Conservation (phyloP, 1,140 invertebrate species). For the Procambarus virginalis region DNA sequence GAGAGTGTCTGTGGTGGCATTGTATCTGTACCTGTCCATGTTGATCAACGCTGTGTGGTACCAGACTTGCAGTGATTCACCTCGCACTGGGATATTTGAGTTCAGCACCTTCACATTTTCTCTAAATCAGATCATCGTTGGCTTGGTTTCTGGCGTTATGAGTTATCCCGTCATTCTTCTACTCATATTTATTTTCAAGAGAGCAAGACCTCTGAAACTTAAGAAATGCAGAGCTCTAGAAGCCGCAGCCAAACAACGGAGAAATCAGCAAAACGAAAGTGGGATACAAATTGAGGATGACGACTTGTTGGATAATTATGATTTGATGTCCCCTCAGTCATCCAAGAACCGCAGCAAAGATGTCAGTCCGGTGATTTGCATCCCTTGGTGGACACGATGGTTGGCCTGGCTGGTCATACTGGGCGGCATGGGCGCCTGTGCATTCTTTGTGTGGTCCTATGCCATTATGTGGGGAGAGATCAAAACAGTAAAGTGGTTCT, state of each 20-base stretch:
- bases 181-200: constrained; percentile 59
- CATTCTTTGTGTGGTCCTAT: constrained; percentile 77
- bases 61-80: constrained; percentile 20
- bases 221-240: constrained; percentile 33
- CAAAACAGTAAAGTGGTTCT: constrained; percentile 78
- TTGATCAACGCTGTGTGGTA: constrained; percentile 42
- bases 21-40: constrained; percentile 37
- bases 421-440: constrained; percentile 73
- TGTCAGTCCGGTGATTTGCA: constrained; percentile 48
- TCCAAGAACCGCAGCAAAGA: constrained; percentile 38
- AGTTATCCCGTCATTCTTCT: constrained; percentile 52
- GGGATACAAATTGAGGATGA: constrained; percentile 2
- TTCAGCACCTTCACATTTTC: constrained; percentile 45
- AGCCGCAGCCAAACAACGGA: constrained; percentile 1
- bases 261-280: neutral
- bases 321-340: constrained; percentile 2
- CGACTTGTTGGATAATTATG: constrained; percentile 2
- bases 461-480: constrained; percentile 77
- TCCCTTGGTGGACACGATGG: constrained; percentile 77
- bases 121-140: constrained; percentile 34
- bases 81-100: constrained; percentile 4
- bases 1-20: constrained; percentile 4
- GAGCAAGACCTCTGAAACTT: constrained; percentile 47
- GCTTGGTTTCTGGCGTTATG: constrained; percentile 18
- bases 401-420: constrained; percentile 76